phyloP scores from a whole-genome alignment of 2,797 vertebrate genomes.

The Sebastes diploproa region DNA sequence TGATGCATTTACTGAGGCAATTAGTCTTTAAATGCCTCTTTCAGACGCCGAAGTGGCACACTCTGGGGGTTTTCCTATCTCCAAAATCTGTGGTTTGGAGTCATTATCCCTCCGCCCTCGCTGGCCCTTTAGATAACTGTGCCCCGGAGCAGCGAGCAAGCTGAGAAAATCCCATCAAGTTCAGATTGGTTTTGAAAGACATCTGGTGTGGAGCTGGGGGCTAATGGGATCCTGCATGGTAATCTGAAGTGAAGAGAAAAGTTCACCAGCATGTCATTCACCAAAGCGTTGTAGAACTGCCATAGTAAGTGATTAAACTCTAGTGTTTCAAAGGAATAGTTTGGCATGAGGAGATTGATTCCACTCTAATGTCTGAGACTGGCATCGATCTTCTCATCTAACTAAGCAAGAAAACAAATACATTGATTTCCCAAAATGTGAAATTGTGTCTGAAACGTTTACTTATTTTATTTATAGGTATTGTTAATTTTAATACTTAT shows the following conservation, averaged over 20 bases:
- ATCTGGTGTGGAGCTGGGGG: conserved; percentile 57
- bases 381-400: background rate
- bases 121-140: conserved; percentile 39
- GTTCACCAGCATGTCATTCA: conserved; percentile 35
- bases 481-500: too few species aligned
- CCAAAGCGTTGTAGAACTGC: background rate
- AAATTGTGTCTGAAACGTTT: too few species aligned
- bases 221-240: conserved; percentile 38
- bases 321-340: background rate
- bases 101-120: conserved; percentile 60
- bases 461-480: too few species aligned
- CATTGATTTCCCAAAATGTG: too few species aligned
- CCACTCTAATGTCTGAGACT: background rate
- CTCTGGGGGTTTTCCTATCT: conserved; percentile 63
- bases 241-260: conserved; percentile 27
- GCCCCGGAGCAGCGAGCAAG: conserved; percentile 41
- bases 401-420: background rate
- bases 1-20: conserved; percentile 63
- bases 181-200: conserved; percentile 63
- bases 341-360: background rate
- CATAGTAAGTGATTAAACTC: background rate
- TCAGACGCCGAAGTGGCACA: conserved; percentile 45
- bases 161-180: conserved; percentile 71
- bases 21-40: conserved; percentile 56
- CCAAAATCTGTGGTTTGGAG: conserved; percentile 58